These are phyloP conservation scores for Dorcus hopei DNA, from an alignment of 2,888 invertebrate genomes.

Conservation along the genomic window DNA sequence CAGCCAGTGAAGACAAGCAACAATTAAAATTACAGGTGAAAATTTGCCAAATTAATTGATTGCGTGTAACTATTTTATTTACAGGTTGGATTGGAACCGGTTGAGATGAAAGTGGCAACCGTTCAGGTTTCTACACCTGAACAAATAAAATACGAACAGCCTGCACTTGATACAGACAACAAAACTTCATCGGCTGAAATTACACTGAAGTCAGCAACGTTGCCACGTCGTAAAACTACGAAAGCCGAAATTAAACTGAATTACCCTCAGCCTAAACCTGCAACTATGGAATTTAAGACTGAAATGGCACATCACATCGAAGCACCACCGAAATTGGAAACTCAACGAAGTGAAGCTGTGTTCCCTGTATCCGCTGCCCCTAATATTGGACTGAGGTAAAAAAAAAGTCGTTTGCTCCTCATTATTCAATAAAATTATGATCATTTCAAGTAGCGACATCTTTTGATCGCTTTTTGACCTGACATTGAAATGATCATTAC, in stretches of 20 bases:
- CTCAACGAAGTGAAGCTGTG: conserved; percentile 56
- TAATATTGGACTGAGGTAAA: conserved; percentile 30
- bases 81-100: no score
- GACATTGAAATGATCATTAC: no score
- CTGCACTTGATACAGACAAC: conserved; percentile 36
- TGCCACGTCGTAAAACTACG: conserved; percentile 62
- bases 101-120: no score
- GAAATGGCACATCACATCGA: conserved; percentile 60
- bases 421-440: not conserved
- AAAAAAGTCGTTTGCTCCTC: not conserved
- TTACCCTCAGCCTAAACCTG: conserved; percentile 49
- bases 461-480: no score
- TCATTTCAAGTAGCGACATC: no score
- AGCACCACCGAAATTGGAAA: conserved; percentile 46
- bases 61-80: no score
- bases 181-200: conserved; percentile 65
- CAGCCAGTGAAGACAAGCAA: conserved; percentile 8
- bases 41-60: not conserved
- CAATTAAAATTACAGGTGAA: conserved; percentile 7
- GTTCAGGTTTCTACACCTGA: conserved; percentile 36
- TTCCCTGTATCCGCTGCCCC: conserved; percentile 53
- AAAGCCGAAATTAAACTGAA: conserved; percentile 63
- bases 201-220: conserved; percentile 63
- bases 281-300: conserved; percentile 56
- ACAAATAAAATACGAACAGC: conserved; percentile 29